Percentiles rank a stretch among this genome's conserved stretches.
Evolutionary conservation across 2,113 vertebrate species (phyloP).

Genomic region (Odobenus rosmarus): DNA sequence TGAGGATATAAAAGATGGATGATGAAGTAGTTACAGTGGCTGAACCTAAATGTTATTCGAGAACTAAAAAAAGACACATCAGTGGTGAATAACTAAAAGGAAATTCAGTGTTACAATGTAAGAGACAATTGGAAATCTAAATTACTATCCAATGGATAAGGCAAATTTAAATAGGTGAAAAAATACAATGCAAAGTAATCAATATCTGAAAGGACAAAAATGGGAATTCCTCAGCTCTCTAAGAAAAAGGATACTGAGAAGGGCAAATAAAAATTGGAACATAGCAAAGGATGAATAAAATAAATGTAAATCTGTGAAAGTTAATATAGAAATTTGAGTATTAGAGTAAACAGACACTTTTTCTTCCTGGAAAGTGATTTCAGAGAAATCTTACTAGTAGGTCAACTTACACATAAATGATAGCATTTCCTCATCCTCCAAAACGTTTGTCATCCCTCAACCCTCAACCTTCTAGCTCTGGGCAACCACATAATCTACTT

Average conservation of each 20-base stretch:
- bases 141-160: neutral
- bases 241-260: neutral
- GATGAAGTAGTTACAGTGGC: neutral
- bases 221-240: neutral
- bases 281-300: neutral
- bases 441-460: neutral
- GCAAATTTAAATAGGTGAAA: neutral
- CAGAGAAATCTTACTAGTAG: neutral
- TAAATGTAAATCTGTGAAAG: neutral
- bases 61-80: neutral
- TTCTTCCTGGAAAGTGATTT: neutral
- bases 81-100: neutral
- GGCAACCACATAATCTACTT: neutral
- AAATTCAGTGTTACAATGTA: neutral
- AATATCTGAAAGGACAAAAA: neutral
- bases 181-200: neutral
- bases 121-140: neutral
- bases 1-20: neutral
- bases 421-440: neutral
- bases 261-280: neutral
- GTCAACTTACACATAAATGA: too few relatives aligned
- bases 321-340: neutral
- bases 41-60: neutral
- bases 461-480: neutral
- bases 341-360: neutral